Base-by-base conservation (phyloP, 2,113 vertebrate species). In the Datnioides undecimradiatus region DNA sequence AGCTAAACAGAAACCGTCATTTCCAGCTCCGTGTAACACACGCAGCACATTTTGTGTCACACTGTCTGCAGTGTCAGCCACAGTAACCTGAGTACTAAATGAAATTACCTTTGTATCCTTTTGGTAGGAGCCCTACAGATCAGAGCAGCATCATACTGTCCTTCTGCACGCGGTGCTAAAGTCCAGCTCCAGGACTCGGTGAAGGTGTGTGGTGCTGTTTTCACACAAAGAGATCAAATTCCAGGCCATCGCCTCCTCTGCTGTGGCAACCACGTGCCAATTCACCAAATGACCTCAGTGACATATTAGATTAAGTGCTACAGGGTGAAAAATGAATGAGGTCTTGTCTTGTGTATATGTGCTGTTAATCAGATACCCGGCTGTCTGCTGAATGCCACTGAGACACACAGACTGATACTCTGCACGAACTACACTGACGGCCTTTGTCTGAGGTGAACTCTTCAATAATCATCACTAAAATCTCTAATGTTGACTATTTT, bases 171-270 rank as follows among this genome's bases (percentile, higher is more conserved):
- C 21, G 54, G 29, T 63, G 45, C 45, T 7, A 34, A 29, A 23
- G 27, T 43, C 36, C 59, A 40, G 19, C 1, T 62, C 6, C 45
- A 45, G 36, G 59, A 36, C 38, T 5, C 4, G 12, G 14, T 21
- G 19, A 31, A 19, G 45, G 33, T 16, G 52, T 8, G 17, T 17
- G 51, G n/a, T 29, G 52, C 52, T 67, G 34, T 14, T 58, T 60
- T 10, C 38, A 8, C 45, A 11, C n/a, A 80, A 12, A 13, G 0
- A 51, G 62, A 68, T 73, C 38, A 68, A 41, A 73, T 74, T 79
- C 54, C 73, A 67, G 62, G 23, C 9, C 48, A 48, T 40, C 8
- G 2, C 34, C 33, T 48, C n/a, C 49, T 58, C 51, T 52, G 54
- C 54, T 62, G 29, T 0, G 38, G 29, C 45, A 34, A 25, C 29